Evolutionary conservation across 2,113 vertebrate species (phyloP), one percentile per base, ranked within the genome.

Genomic region (Conger conger): DNA sequence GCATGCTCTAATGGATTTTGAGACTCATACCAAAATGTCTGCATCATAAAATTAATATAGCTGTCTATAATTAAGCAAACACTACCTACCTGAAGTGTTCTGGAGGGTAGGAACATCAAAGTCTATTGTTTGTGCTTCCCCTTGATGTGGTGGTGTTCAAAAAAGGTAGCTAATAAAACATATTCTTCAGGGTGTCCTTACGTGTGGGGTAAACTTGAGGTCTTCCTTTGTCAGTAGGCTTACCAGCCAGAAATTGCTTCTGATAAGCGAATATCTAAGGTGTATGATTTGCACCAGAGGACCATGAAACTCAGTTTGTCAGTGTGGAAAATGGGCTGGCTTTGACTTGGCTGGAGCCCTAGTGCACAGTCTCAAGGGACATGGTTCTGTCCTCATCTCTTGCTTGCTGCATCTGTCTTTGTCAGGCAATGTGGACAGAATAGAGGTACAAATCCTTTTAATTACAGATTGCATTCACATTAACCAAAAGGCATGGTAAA

Each of bases 381-480:
- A 37, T 40, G 11, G 77, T 17, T 78, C 76, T 78, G 8, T 37
- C 35, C 38, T 38, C 77, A 80, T 30, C 79, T 80, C 40, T 45
- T n/a, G 40, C 77, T 80, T 42, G 20, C n/a, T n/a, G 79, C 16
- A 1, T 30, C 36, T 17, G 0, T 30, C 36, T 80, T n/a, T 80
- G 37, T 50, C 27, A 30, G 13, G 23, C 42, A 27, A 13, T 42
- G 9, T 45, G 8, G 23, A n/a, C 38, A 80, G 77, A 79, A 4
- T 6, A 77, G n/a, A 77, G 1, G 76, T 78, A 78, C 33, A 78
- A 40, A 79, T 77, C 76, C 76, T 77, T 50, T 63, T 63, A 63
- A 63, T 77, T 77, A 77, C 57, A 27, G 3, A 33, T 77, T 36
- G n/a, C 30, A 17, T 77, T 79, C 77, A 30, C 40, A 5, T 45